phyloP scores from a whole-genome alignment of 1,140 invertebrate species.

The Drosophila trapezifrons region DNA sequence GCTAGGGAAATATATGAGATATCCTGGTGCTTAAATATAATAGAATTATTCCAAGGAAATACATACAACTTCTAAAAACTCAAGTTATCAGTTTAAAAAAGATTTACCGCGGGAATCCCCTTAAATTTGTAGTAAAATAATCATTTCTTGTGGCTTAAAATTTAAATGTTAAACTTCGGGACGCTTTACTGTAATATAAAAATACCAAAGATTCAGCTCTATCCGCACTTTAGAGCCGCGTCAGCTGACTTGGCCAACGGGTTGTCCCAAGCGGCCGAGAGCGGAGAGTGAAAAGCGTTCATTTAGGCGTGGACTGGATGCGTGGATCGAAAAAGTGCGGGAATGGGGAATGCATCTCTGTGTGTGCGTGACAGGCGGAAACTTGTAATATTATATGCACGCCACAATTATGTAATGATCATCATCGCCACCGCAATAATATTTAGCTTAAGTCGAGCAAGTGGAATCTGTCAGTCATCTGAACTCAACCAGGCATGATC shows the following conservation, averaged over 20 bases:
- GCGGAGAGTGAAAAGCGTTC: constrained; percentile 72
- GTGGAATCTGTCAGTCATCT: constrained; percentile 39
- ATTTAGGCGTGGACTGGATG: constrained; percentile 62
- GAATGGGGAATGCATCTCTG: constrained; percentile 35
- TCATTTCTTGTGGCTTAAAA: too few species aligned
- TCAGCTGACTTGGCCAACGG: constrained; percentile 73
- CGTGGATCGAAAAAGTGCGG: constrained; percentile 5
- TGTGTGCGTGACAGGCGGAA: constrained; percentile 79
- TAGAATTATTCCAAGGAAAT: too few species aligned
- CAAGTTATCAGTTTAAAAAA: too few species aligned
- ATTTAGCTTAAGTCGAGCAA: constrained; percentile 43
- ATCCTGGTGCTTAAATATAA: too few species aligned
- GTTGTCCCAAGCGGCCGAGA: constrained; percentile 51
- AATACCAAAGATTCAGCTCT: constrained; percentile 1
- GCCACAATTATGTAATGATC: constrained; percentile 77
- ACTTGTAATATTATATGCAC: constrained; percentile 79
- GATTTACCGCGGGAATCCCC: too few species aligned
- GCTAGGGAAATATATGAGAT: background rate
- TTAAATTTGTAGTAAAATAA: too few species aligned
- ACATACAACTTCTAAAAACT: too few species aligned
- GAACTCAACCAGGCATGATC: constrained; percentile 39
- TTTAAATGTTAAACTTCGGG: background rate
- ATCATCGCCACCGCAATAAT: constrained; percentile 36
- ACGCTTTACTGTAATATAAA: constrained; percentile 1
- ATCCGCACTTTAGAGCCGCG: constrained; percentile 27